Percentiles rank a stretch among this genome's conserved stretches.
Evolutionary conservation across 23 tunicate species (phyloP).

Genomic region (Halocynthia aurantium): DNA sequence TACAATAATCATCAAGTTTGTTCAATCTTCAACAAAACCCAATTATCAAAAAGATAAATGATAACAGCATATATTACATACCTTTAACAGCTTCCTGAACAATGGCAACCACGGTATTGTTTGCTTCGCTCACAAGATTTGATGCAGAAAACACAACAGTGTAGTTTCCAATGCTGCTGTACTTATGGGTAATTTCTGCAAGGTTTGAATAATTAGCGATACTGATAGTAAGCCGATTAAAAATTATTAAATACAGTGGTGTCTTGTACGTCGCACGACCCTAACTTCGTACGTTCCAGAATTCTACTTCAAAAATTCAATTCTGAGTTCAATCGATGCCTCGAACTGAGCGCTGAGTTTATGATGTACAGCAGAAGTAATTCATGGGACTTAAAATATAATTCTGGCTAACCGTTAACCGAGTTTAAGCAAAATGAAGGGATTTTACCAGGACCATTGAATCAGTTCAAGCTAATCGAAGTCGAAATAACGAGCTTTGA

Average conservation of each 20-base stretch:
- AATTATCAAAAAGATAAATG: too few species aligned
- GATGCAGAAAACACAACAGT: conserved; percentile 25
- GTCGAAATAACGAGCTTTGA: too few species aligned
- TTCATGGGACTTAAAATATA: too few species aligned
- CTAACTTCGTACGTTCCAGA: background rate
- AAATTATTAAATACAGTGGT: background rate
- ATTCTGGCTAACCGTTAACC: too few species aligned
- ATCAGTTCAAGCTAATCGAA: too few species aligned
- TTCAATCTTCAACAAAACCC: too few species aligned
- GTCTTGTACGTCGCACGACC: background rate
- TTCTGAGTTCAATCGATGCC: too few species aligned
- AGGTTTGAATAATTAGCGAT: background rate
- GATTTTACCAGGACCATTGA: too few species aligned
- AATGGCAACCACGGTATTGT: conserved; percentile 20
- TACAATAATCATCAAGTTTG: too few species aligned
- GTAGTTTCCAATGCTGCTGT: conserved; percentile 44
- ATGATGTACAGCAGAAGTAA: too few species aligned
- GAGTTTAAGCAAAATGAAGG: too few species aligned
- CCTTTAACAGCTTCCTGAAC: conserved; percentile 49
- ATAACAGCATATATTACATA: background rate
- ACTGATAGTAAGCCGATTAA: background rate
- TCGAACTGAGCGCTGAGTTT: too few species aligned
- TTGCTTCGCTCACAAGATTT: conserved; percentile 40
- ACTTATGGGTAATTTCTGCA: conserved; percentile 22
- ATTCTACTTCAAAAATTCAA: background rate